A percentile compares a stretch with the other conserved stretches of the same genome.
These are phyloP conservation scores for Lytechinus variegatus DNA, from an alignment of 35 echinoderm and acorn worm genomes.

Conservation along the genomic window DNA sequence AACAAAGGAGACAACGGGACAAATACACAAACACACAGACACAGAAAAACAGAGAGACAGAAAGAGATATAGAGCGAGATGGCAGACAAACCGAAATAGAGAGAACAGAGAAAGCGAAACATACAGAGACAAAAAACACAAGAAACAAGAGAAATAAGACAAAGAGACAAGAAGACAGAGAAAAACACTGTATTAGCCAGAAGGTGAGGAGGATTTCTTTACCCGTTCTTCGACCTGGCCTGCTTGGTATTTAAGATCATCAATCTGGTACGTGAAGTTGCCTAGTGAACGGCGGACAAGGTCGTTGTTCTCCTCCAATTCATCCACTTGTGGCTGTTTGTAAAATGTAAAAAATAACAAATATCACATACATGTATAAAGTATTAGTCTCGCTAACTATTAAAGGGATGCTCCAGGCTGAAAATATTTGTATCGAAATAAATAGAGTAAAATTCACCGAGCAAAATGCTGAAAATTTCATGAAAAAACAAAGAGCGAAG, in stretches of 20 bases:
- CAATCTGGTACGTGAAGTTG: not conserved
- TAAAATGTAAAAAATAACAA: not conserved
- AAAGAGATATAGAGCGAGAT: no score
- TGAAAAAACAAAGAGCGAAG: no score
- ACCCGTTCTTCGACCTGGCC: slow-evolving; percentile 35
- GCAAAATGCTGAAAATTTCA: no score
- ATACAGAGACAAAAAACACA: no score
- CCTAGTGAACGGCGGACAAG: not conserved
- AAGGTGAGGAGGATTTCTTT: not conserved
- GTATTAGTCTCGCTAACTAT: no score
- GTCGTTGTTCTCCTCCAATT: slow-evolving; percentile 15
- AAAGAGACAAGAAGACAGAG: not conserved
- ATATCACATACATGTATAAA: not conserved
- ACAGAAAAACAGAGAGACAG: no score
- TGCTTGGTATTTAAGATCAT: not conserved
- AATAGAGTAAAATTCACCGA: no score
- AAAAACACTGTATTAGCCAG: not conserved
- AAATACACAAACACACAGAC: not conserved
- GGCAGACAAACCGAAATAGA: no score
- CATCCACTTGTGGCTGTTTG: slow-evolving; percentile 27
- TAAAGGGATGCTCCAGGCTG: no score
- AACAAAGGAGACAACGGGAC: not conserved
- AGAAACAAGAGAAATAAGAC: not conserved
- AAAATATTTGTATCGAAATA: no score
- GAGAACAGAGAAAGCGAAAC: no score